Evolutionary conservation across 2,113 vertebrate genomes (phyloP).

Genomic region (Acanthisitta chloris): DNA sequence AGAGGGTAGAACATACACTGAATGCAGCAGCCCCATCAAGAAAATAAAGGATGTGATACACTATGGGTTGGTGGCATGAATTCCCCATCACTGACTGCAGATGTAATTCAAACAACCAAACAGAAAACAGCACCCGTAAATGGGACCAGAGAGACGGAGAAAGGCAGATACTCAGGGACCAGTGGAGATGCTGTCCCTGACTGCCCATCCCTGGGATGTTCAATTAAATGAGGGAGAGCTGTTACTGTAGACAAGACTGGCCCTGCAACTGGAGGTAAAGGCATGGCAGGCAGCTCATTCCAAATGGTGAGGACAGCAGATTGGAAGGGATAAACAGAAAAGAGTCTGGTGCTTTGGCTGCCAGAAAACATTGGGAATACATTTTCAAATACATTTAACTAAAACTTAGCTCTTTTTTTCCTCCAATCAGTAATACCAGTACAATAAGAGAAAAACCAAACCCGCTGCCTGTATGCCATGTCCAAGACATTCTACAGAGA

Average conservation of each 20-base stretch:
- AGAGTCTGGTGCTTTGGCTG: background rate
- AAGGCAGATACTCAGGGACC: background rate
- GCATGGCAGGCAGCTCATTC: background rate
- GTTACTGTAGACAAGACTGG: background rate
- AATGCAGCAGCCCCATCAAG: background rate
- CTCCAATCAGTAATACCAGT: background rate
- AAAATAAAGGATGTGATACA: background rate
- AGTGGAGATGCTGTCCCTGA: background rate
- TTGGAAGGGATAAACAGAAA: background rate
- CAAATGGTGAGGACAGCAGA: background rate
- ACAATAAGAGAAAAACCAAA: background rate
- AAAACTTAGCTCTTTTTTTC: background rate
- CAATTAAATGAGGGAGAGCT: background rate
- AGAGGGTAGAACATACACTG: rapidly evolving
- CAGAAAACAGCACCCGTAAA: background rate
- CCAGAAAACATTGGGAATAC: background rate
- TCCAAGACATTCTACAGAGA: background rate
- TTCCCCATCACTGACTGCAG: background rate
- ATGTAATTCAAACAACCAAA: background rate
- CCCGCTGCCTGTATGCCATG: background rate
- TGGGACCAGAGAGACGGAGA: background rate
- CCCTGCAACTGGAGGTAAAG: background rate
- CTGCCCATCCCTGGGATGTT: background rate
- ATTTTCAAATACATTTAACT: background rate
- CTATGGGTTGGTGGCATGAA: background rate